Evolutionary conservation across 2,113 vertebrate genomes (phyloP).

Genomic region (Aleadryas rufinucha): DNA sequence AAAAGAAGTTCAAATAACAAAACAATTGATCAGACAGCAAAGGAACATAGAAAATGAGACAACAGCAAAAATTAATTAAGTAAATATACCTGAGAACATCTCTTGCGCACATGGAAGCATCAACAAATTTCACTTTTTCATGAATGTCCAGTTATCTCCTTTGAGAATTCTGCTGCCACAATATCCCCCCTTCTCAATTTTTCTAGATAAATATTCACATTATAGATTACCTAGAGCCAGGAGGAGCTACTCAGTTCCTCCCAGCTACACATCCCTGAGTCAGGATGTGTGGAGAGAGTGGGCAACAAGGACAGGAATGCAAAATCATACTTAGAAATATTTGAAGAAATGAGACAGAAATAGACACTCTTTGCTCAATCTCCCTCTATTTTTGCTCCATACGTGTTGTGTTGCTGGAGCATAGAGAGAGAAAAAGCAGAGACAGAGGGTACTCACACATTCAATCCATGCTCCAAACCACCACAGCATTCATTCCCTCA

Average conservation of each 20-base stretch:
- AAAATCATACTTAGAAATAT: background rate
- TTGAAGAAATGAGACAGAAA: background rate
- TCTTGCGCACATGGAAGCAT: conserved; percentile 1
- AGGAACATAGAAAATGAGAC: conserved; percentile 24
- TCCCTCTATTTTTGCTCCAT: background rate
- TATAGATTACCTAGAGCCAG: background rate
- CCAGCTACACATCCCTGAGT: background rate
- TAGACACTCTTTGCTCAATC: background rate
- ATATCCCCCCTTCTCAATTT: background rate
- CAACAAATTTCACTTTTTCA: conserved; percentile 5
- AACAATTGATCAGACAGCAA: conserved; percentile 42
- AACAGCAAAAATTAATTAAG: conserved; percentile 56
- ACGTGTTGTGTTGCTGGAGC: background rate
- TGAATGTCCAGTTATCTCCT: background rate
- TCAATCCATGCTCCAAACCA: background rate
- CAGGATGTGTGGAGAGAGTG: background rate
- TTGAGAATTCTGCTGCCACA: background rate
- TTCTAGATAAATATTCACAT: background rate
- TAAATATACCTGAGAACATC: conserved; percentile 44
- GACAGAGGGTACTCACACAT: background rate
- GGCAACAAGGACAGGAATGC: background rate
- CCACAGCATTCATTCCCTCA: background rate
- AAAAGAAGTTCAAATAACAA: conserved; percentile 58
- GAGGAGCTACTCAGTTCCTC: background rate
- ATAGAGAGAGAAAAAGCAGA: background rate